Percentiles rank a stretch among this genome's conserved stretches.
Conservation (phyloP, 2,888 invertebrate species). For the Noctuana brunneofusca region DNA sequence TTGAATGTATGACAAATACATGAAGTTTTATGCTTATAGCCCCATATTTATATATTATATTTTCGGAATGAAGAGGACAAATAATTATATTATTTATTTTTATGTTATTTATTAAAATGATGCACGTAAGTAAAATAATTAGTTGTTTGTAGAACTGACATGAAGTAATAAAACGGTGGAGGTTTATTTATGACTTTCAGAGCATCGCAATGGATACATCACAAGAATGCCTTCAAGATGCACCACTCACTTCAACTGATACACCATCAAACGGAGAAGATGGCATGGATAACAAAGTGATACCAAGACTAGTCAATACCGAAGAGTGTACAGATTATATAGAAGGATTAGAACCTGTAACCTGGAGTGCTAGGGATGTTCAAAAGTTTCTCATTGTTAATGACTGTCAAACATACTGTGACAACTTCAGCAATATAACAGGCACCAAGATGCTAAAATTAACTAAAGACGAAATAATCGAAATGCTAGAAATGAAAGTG, state of each 20-base stretch:
- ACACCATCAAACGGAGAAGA: constrained; percentile 38
- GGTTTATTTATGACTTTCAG: constrained; percentile 41
- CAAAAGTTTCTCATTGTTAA: constrained; percentile 95
- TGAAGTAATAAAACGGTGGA: not conserved
- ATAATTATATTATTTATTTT: too few species aligned
- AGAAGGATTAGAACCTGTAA: constrained; percentile 76
- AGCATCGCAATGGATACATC: constrained; percentile 51
- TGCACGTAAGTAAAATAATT: too few species aligned
- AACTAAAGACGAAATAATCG: constrained; percentile 95
- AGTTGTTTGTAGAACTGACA: too few species aligned
- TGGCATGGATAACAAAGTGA: constrained; percentile 78
- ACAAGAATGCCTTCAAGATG: constrained; percentile 52
- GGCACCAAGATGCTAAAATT: constrained; percentile 91
- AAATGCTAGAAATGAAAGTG: constrained; percentile 95
- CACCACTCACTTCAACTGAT: constrained; percentile 44
- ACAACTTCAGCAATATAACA: constrained; percentile 87
- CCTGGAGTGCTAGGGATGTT: constrained; percentile 92
- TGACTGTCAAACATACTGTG: constrained; percentile 89
- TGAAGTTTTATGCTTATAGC: too few species aligned
- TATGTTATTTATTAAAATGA: too few species aligned
- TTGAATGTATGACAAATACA: too few species aligned
- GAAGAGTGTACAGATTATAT: constrained; percentile 68
- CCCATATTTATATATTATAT: too few species aligned
- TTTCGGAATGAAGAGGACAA: too few species aligned
- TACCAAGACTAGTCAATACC: constrained; percentile 85